Evolutionary conservation across 2,113 vertebrate genomes (phyloP).

Genomic region (Panthera leo): DNA sequence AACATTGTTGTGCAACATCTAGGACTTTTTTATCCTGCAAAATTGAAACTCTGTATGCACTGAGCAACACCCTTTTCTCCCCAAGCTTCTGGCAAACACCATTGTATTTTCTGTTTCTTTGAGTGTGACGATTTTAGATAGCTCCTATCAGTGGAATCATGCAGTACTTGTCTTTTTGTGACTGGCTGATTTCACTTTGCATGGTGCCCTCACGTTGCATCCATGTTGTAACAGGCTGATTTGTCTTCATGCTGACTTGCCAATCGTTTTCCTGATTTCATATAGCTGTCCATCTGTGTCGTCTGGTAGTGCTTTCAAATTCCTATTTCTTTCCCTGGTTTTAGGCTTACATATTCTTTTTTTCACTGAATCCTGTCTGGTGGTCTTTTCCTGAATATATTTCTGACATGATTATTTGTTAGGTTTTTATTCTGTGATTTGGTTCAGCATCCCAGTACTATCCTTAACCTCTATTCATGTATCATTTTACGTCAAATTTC

Average conservation of each 20-base stretch:
- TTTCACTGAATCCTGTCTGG: neutral
- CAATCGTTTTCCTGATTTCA: neutral
- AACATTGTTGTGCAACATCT: neutral
- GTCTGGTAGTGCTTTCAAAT: neutral
- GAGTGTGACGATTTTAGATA: neutral
- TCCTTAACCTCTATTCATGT: neutral
- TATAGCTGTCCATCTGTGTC: neutral
- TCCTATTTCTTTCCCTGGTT: neutral
- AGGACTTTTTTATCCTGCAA: neutral
- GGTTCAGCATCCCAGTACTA: neutral
- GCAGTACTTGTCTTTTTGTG: neutral
- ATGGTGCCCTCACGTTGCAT: neutral
- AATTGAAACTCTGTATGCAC: neutral
- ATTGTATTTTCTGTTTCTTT: neutral
- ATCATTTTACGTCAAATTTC: neutral
- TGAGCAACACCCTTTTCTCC: neutral
- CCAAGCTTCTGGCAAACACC: neutral
- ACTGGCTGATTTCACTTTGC: neutral
- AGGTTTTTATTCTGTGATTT: neutral
- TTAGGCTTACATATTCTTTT: neutral
- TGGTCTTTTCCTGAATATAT: neutral
- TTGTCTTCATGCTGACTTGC: neutral
- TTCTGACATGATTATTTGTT: neutral
- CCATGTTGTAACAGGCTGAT: neutral
- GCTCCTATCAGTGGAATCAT: neutral